A percentile compares a stretch with the other conserved stretches of the same genome.
Evolutionary conservation across 2,888 invertebrate species (phyloP).

Genomic region (Limenitis camilla): DNA sequence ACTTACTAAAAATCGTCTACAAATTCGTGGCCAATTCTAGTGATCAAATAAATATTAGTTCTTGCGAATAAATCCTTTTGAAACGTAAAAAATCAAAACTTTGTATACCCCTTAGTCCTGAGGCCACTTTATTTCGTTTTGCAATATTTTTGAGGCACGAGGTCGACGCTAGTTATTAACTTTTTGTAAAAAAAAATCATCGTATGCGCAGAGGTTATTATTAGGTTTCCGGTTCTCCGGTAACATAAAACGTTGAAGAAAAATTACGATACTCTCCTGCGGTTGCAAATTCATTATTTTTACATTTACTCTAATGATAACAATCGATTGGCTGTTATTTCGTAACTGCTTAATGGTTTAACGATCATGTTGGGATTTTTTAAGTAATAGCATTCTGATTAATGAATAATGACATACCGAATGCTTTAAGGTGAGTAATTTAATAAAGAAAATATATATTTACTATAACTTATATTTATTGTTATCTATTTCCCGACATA

Average conservation of each 20-base stretch:
- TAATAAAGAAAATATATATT: no score
- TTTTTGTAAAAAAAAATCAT: slow-evolving; percentile 19
- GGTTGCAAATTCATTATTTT: slow-evolving; percentile 9
- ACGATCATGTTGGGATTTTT: no score
- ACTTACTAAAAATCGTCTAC: no score
- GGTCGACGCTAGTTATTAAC: slow-evolving; percentile 23
- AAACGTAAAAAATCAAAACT: not conserved
- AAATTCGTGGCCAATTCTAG: no score
- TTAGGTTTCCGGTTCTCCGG: slow-evolving; percentile 16
- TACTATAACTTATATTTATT: no score
- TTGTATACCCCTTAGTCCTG: not conserved
- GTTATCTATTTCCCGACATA: no score
- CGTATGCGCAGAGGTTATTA: slow-evolving; percentile 10
- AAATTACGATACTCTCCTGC: slow-evolving; percentile 13
- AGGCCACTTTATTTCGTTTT: slow-evolving; percentile 17
- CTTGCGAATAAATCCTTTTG: no score
- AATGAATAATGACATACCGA: no score
- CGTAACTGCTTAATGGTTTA: not conserved
- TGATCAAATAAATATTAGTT: no score
- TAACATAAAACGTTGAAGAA: slow-evolving; percentile 10
- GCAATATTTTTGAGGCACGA: slow-evolving; percentile 12
- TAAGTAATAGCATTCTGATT: no score
- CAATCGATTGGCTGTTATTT: slow-evolving; percentile 1
- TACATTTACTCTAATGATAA: slow-evolving; percentile 3
- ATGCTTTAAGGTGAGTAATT: no score